Conservation (phyloP, 1,140 invertebrate genomes). For the Bombus pyrosoma region DNA sequence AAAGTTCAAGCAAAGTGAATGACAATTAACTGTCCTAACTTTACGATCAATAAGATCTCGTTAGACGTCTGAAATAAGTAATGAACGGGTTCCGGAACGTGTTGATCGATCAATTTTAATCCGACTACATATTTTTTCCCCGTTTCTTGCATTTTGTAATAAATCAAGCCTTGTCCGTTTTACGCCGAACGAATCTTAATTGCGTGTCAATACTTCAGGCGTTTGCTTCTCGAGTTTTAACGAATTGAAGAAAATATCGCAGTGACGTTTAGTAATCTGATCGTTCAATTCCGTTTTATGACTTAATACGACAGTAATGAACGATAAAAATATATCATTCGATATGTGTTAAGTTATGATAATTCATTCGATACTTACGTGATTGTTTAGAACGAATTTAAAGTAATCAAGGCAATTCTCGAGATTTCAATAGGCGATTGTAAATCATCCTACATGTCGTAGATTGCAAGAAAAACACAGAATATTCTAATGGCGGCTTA, state of each 20-base stretch:
- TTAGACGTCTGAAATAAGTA: not conserved
- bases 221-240: not conserved
- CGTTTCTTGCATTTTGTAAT: not conserved
- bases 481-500: not conserved
- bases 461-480: not conserved
- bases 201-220: not conserved
- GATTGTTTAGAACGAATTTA: too few species aligned
- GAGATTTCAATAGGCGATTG: not conserved
- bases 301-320: not conserved
- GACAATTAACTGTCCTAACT: constrained; percentile 22
- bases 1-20: constrained; percentile 27
- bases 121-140: not conserved
- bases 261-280: not conserved
- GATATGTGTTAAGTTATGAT: too few species aligned
- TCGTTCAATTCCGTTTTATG: not conserved
- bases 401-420: not conserved
- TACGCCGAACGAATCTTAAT: not conserved
- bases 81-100: not conserved
- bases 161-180: not conserved
- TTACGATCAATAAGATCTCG: constrained; percentile 17
- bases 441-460: not conserved
- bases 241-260: not conserved
- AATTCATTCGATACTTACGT: too few species aligned
- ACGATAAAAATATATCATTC: not conserved
- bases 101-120: not conserved